Evolutionary conservation across 2,113 vertebrate species (phyloP).

Genomic region (Lagopus muta): DNA sequence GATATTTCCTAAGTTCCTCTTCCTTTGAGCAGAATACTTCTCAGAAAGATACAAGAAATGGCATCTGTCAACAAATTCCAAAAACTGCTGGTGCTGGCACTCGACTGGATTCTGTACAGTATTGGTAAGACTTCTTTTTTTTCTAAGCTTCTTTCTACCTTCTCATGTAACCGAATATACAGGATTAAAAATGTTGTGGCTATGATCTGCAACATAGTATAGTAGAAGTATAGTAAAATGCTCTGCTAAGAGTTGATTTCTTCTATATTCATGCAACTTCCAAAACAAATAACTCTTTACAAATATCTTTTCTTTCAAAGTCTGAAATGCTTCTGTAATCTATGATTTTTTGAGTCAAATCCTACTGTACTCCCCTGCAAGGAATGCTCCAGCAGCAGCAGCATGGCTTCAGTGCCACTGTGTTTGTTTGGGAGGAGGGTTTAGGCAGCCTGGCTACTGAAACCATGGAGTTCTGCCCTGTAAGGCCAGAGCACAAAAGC

Average conservation of each 20-base stretch:
- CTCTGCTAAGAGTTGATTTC: neutral
- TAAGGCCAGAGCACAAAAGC: neutral
- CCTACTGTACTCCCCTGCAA: neutral
- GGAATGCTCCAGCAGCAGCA: neutral
- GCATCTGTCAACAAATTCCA: neutral
- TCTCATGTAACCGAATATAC: neutral
- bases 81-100: neutral
- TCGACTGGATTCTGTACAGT: conserved; percentile 57
- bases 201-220: neutral
- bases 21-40: conserved; percentile 40
- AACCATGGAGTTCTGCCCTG: neutral
- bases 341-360: neutral
- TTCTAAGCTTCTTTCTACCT: neutral
- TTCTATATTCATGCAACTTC: neutral
- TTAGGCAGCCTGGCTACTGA: neutral
- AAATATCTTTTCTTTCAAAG: neutral
- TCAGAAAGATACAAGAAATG: conserved; percentile 56
- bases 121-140: conserved; percentile 68
- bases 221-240: neutral
- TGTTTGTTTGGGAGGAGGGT: neutral
- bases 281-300: neutral
- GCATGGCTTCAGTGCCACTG: neutral
- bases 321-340: neutral
- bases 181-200: neutral
- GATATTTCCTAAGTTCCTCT: conserved; percentile 69